These are phyloP conservation scores for Strigops habroptila DNA, from an alignment of 2,113 vertebrate species.

Conservation along the genomic window DNA sequence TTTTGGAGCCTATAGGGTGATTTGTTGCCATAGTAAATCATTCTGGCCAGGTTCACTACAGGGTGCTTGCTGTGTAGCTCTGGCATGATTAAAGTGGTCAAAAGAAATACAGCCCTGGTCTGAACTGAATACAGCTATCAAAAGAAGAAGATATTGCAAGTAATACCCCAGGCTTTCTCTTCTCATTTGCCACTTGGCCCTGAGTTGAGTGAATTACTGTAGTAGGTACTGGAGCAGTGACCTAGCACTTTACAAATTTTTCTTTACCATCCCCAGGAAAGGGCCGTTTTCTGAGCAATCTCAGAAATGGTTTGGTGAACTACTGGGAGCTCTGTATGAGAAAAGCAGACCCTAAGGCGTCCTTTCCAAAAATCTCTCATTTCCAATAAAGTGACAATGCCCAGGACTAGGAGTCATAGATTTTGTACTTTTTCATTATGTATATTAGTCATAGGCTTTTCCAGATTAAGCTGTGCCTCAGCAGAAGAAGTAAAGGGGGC, in stretches of 20 bases:
- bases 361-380: neutral
- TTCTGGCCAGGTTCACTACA: neutral
- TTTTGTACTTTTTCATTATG: neutral
- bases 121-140: neutral
- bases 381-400: neutral
- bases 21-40: neutral
- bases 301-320: neutral
- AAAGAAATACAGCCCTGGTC: neutral
- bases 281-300: neutral
- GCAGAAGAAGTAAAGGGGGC: neutral
- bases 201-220: neutral
- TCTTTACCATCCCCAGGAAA: rapidly evolving
- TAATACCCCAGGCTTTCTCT: neutral
- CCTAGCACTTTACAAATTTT: neutral
- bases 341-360: rapidly evolving
- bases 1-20: neutral
- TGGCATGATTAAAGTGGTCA: neutral
- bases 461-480: neutral
- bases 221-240: neutral
- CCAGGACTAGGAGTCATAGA: neutral
- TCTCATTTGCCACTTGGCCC: neutral
- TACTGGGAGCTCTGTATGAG: neutral
- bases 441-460: neutral
- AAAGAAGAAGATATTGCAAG: neutral
- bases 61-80: neutral